A percentile compares a stretch with the other conserved stretches of the same genome.
phyloP scores from a whole-genome alignment of 2,888 invertebrate genomes.

The Mythimna lalbum region DNA sequence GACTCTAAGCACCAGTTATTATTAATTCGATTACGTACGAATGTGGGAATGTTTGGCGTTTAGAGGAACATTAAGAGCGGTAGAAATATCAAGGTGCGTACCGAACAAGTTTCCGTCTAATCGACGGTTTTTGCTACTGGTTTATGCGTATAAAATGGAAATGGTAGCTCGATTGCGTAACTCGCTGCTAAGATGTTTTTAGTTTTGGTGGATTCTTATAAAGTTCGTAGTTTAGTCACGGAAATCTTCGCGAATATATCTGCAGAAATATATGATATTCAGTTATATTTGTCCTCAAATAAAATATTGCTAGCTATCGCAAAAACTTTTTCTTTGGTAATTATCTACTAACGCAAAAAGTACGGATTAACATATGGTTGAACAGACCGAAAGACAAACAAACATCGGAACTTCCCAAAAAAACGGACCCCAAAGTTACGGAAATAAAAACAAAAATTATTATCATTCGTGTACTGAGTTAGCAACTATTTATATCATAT shows the following conservation, averaged over 20 bases:
- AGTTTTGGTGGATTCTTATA: too few relatives aligned
- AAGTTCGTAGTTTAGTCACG: too few relatives aligned
- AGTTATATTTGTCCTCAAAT: not conserved
- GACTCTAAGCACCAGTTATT: slow-evolving; percentile 56
- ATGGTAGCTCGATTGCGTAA: not conserved
- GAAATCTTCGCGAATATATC: not conserved
- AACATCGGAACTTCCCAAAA: slow-evolving; percentile 14
- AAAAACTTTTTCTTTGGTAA: not conserved
- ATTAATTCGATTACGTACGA: slow-evolving; percentile 57
- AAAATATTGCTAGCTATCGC: not conserved
- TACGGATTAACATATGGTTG: slow-evolving; percentile 27
- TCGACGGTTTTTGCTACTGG: not conserved
- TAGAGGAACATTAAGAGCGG: slow-evolving; percentile 10
- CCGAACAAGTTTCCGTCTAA: not conserved
- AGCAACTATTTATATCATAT: slow-evolving; percentile 40
- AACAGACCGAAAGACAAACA: slow-evolving; percentile 22
- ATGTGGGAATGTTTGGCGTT: slow-evolving; percentile 59
- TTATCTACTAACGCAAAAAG: slow-evolving; percentile 1
- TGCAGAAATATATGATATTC: not conserved
- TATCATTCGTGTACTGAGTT: slow-evolving; percentile 21
- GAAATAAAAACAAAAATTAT: slow-evolving; percentile 22
- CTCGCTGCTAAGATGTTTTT: too few relatives aligned
- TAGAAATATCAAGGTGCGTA: not conserved
- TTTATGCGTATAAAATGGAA: not conserved
- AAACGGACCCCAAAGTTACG: slow-evolving; percentile 12